Base-by-base conservation (phyloP, 2,113 vertebrate genomes). In the Madoqua kirkii region DNA sequence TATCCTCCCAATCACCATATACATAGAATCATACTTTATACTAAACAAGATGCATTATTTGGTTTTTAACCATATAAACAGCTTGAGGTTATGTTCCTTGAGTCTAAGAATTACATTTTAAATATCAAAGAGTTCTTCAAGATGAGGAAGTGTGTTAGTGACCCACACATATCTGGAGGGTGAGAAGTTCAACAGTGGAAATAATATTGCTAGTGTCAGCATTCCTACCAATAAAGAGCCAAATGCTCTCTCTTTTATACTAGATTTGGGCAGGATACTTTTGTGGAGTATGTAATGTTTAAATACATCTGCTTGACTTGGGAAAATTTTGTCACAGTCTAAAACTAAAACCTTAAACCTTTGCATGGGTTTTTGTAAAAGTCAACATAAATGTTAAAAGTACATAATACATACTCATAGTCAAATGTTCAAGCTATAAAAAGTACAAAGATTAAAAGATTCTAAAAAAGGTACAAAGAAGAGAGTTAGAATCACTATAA, bases 61-160 rank as follows among this genome's bases (percentile, higher is more conserved):
- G 21, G 78, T 60, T 92, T 91, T 95, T 85, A 96, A 92, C 21
- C 13, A 55, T 43, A 71, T 40, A 82, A 88, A 92, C 40, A 84
- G 54, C 54, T 48, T 43, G 78, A 50, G 2, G n/a, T 84, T 93
- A 91, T 79, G 60, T 87, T 95, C 23, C 50, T 81, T 86, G 11
- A 59, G 43, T 31, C 52, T 55, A 91, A 89, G 87, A 95, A 92
- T 50, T 96, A 57, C 12, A 88, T 87, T 91, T 94, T 92, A 91
- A 93, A 83, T 79, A 89, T 95, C 78, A 89, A 96, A 98, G 78
- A 17, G 71, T n/a, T 60, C 33, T n/a, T 94, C 14, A 78, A 95
- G 82, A 79, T 67, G 52, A 89, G 19, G 40, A 82, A 83, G 36
- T 64, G 36, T 92, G 13, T 93, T 94, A 83, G 55, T 83, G 94